Percentiles rank a stretch among this genome's conserved stretches.
Evolutionary conservation across 2,113 vertebrate genomes (phyloP).

Genomic region (Nematolebias whitei): DNA sequence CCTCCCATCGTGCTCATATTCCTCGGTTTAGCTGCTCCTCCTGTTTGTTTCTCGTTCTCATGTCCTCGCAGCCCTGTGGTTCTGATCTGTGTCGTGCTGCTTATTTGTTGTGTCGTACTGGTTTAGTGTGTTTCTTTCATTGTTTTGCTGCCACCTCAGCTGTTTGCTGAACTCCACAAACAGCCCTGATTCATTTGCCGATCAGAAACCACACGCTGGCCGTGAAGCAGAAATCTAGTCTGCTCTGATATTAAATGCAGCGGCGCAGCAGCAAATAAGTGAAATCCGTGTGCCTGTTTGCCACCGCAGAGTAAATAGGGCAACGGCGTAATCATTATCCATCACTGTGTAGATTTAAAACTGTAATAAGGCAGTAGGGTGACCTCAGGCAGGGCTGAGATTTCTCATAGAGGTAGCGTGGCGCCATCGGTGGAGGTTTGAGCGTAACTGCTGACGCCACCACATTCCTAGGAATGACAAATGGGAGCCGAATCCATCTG

Average conservation of each 20-base stretch:
- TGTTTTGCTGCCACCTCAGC: neutral
- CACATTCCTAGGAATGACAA: constrained; percentile 77
- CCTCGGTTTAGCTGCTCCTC: too few species aligned
- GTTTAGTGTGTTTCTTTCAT: too few species aligned
- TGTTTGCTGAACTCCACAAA: neutral
- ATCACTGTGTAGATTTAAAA: constrained; percentile 65
- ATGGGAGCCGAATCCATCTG: constrained; percentile 77
- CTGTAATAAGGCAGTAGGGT: constrained; percentile 65
- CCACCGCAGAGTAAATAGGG: constrained; percentile 66
- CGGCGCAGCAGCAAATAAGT: constrained; percentile 21
- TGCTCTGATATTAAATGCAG: constrained; percentile 8
- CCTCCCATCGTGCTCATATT: too few species aligned
- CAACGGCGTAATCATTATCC: constrained; percentile 69
- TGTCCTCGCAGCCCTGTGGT: too few species aligned
- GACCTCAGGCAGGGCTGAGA: constrained; percentile 62
- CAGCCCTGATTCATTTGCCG: neutral
- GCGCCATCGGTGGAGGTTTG: constrained; percentile 55
- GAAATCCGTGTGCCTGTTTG: constrained; percentile 26
- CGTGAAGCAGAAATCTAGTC: neutral
- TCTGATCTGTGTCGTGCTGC: too few species aligned
- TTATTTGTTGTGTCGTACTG: too few species aligned
- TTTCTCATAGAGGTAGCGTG: constrained; percentile 40
- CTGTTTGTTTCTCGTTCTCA: too few species aligned
- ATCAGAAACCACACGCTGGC: neutral
- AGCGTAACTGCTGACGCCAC: constrained; percentile 77